Base-by-base conservation (phyloP, 2,113 vertebrate genomes). In the Brachirus orientalis region DNA sequence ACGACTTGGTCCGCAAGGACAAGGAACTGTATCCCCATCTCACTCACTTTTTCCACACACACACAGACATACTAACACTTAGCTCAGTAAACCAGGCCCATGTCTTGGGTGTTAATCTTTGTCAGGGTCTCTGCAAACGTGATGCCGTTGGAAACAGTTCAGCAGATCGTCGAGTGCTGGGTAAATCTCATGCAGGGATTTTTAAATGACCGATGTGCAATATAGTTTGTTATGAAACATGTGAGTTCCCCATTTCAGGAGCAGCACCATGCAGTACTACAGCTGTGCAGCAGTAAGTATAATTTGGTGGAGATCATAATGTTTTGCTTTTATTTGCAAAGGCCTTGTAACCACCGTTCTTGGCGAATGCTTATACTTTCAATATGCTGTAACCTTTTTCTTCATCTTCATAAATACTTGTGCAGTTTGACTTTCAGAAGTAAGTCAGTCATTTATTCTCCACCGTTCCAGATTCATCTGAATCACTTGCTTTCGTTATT, bases 1-100 rank as follows among this genome's bases (percentile, higher is more conserved):
- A 94, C 94, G 98, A 99, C 86, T 95, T 99, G 83, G 96, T 99
- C 93, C 97, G 96, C 94, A 99, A 99, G 93, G 98, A 99, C 95
- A 99, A 99, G 95, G 98, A 99, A 94, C 96, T 99, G 98, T 98
- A 99, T 99, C 98, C 97, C 87, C 86, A 58, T 44, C 78, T 69
- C 75, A 50, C 77, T 68, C 77, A 63, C 75, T 58, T 17, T 18
- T 19, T 38, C 62, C 58, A 46, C 55, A 61, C 56, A 63, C 14
- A 57, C 81, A 55, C 62, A 37, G 38, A 43, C 14, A 52, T 37
- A 66, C 17, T 33, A 56, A 48, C 22, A 40, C 48, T 35, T 17
- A 71, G 77, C 56, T 46, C 57, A 70, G 68, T 76, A 63, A 63
- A 57, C 61, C n/a, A 53, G n/a, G n/a, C n/a, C n/a, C n/a, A n/a